Conservation (phyloP, 1,140 invertebrate species). For the Bombus waltoni region DNA sequence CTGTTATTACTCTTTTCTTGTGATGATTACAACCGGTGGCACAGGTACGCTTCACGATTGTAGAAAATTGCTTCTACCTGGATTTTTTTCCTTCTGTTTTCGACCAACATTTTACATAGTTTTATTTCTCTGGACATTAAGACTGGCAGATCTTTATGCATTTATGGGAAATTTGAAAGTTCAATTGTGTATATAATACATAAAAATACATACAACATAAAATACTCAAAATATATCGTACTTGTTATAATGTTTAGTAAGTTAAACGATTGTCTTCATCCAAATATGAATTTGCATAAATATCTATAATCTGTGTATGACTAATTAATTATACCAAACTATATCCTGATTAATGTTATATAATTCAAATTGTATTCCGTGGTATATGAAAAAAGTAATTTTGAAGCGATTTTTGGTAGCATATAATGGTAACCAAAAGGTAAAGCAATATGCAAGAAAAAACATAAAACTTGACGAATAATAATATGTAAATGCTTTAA, state of each 20-base stretch:
- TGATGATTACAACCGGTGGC: conserved; percentile 32
- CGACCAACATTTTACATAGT: not conserved
- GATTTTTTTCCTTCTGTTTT: not conserved
- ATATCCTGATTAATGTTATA: no score
- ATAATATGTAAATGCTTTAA: not conserved
- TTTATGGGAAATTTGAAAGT: not conserved
- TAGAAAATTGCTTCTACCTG: conserved; percentile 17
- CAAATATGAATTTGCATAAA: no score
- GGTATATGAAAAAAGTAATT: no score
- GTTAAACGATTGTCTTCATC: no score
- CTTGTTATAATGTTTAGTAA: no score
- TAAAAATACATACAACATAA: not conserved
- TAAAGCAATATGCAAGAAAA: no score
- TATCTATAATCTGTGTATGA: no score
- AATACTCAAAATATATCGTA: not conserved
- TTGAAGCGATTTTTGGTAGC: no score
- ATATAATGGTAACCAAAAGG: no score
- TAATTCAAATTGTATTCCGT: no score
- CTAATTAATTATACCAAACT: no score
- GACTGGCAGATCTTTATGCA: not conserved
- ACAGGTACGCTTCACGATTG: conserved; percentile 3
- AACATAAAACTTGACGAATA: no score
- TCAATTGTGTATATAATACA: not conserved
- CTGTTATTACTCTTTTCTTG: conserved; percentile 66
- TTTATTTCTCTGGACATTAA: not conserved